Evolutionary conservation across 2,888 invertebrate genomes (phyloP).

Genomic region (Melieria picta): DNA sequence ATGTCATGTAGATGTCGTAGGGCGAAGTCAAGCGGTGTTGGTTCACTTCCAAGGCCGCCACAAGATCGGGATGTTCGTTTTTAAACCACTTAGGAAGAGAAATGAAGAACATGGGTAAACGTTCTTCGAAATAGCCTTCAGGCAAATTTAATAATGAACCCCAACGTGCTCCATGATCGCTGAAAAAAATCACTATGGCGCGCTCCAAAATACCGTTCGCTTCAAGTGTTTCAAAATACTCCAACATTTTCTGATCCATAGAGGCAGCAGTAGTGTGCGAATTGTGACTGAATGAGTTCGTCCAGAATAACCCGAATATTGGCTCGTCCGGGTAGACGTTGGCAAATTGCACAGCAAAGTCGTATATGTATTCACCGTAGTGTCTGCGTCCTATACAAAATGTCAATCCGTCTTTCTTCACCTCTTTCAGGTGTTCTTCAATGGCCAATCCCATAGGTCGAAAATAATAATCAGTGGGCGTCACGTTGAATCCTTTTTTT

Average conservation of each 20-base stretch:
- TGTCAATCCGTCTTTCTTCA: slow-evolving; percentile 66
- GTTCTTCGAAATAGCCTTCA: slow-evolving; percentile 80
- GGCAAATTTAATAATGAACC: slow-evolving; percentile 74
- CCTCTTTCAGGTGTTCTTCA: slow-evolving; percentile 69
- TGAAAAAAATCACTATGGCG: slow-evolving; percentile 77
- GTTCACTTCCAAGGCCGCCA: slow-evolving; percentile 70
- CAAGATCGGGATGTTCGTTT: slow-evolving; percentile 68
- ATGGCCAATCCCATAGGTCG: slow-evolving; percentile 77
- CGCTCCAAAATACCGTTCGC: slow-evolving; percentile 71
- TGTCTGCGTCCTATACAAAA: slow-evolving; percentile 72
- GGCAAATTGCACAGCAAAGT: slow-evolving; percentile 75
- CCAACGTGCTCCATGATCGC: slow-evolving; percentile 82
- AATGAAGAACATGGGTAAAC: slow-evolving; percentile 78
- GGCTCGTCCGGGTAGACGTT: slow-evolving; percentile 70
- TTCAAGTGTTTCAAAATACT: slow-evolving; percentile 71
- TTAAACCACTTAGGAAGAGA: slow-evolving; percentile 74
- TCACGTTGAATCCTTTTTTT: slow-evolving; percentile 75
- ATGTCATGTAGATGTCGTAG: slow-evolving; percentile 77
- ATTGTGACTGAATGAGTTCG: slow-evolving; percentile 80
- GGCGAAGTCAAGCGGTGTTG: slow-evolving; percentile 75
- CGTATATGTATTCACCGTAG: slow-evolving; percentile 74
- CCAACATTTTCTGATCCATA: slow-evolving; percentile 72
- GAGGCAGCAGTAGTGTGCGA: slow-evolving; percentile 72
- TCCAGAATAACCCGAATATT: slow-evolving; percentile 82
- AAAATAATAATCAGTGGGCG: slow-evolving; percentile 85